These are phyloP conservation scores for Oplegnathus fasciatus DNA, from an alignment of 2,113 vertebrate genomes.

Conservation along the genomic window DNA sequence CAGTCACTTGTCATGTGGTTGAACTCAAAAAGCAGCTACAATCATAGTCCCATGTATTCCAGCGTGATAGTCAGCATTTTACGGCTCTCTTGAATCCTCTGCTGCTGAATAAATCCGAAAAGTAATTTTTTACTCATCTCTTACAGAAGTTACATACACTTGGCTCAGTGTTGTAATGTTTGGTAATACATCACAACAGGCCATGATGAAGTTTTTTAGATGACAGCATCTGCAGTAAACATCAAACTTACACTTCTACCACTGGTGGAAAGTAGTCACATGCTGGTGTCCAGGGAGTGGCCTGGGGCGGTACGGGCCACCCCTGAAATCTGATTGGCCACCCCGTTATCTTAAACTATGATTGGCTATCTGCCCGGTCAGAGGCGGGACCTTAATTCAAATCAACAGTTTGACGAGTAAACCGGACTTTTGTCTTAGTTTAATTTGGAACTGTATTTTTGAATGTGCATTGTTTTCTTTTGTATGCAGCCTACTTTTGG, in stretches of 20 bases:
- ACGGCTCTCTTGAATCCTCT: background rate
- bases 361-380: no score
- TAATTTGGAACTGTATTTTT: no score
- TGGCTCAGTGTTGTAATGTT: background rate
- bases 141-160: background rate
- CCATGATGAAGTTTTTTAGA: slow-evolving; percentile 8
- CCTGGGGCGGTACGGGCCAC: no score
- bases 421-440: no score
- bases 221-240: background rate
- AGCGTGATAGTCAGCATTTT: background rate
- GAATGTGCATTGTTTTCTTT: no score
- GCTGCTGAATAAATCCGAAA: background rate
- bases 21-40: slow-evolving; percentile 9
- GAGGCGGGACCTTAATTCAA: no score
- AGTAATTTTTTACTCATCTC: background rate
- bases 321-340: no score
- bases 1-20: background rate
- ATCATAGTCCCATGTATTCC: background rate
- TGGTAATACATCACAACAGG: background rate
- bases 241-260: background rate
- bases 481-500: no score
- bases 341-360: no score
- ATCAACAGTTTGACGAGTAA: no score
- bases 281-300: background rate
- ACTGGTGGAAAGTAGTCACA: background rate